These are phyloP conservation scores for Desmodus rotundus DNA, from an alignment of 2,113 vertebrate genomes.

Conservation along the genomic window DNA sequence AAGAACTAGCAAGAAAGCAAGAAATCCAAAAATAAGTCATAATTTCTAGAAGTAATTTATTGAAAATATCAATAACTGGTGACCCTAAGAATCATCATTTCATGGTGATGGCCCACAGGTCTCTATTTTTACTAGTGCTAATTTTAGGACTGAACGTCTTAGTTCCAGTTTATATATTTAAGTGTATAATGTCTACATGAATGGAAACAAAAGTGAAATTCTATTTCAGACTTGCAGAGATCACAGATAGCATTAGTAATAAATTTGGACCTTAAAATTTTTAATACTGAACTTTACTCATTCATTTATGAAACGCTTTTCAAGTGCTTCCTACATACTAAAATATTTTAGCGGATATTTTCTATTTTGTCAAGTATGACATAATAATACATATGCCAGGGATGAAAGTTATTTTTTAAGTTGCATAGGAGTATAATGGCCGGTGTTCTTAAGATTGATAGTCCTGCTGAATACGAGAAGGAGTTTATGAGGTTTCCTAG, in stretches of 20 bases:
- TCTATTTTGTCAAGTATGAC: conserved; percentile 7
- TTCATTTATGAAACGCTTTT: not conserved
- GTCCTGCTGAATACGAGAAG: not conserved
- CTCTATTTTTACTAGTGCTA: conserved; percentile 18
- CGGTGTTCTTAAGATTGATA: conserved; percentile 20
- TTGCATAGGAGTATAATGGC: not conserved
- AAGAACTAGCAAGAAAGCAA: not conserved
- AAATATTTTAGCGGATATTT: conserved; percentile 23
- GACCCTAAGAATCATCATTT: not conserved
- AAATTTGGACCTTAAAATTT: not conserved
- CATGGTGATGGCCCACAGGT: not conserved
- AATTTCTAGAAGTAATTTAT: conserved; percentile 38
- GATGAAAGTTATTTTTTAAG: conserved; percentile 35
- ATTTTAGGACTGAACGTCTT: not conserved
- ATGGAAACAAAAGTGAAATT: conserved; percentile 6
- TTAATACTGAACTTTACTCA: not conserved
- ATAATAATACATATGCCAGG: conserved; percentile 10
- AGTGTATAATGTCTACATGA: not conserved
- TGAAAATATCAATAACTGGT: conserved; percentile 21
- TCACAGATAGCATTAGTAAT: not conserved
- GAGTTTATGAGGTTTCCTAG: conserved; percentile 23
- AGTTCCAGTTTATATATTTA: not conserved
- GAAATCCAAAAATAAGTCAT: not conserved
- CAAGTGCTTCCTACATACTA: not conserved
- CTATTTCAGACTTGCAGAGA: not conserved